These are phyloP conservation scores for Fregetta grallaria DNA, from an alignment of 2,113 vertebrate species.

Conservation along the genomic window DNA sequence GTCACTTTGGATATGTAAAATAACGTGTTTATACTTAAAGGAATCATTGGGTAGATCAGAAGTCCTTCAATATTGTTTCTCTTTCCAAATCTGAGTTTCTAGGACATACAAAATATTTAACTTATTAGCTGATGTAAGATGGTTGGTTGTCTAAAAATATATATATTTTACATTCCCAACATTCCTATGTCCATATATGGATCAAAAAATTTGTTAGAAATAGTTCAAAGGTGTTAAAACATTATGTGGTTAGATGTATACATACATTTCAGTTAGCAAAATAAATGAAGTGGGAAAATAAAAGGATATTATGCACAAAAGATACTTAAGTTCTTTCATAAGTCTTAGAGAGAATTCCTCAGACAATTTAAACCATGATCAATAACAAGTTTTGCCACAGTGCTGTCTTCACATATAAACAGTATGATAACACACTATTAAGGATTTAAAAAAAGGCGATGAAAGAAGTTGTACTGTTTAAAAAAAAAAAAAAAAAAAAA, in stretches of 20 bases:
- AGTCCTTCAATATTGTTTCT: background rate
- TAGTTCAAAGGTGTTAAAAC: conserved; percentile 35
- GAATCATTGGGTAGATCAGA: background rate
- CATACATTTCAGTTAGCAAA: conserved; percentile 30
- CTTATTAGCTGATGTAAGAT: background rate
- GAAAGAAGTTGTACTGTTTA: background rate
- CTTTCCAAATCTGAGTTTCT: conserved; percentile 14
- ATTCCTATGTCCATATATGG: background rate
- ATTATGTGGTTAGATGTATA: conserved; percentile 26
- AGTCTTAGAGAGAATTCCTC: conserved; percentile 56
- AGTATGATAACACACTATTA: background rate
- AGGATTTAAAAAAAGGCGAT: background rate
- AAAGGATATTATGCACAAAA: conserved; percentile 59
- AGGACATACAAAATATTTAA: background rate
- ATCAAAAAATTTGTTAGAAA: conserved; percentile 15
- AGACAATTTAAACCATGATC: conserved; percentile 67
- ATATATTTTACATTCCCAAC: background rate
- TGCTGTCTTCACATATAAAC: conserved; percentile 54
- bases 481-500: background rate
- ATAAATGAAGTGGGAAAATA: conserved; percentile 56
- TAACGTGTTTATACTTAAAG: conserved; percentile 17
- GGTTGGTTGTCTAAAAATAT: background rate
- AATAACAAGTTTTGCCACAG: conserved; percentile 64
- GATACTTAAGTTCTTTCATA: conserved; percentile 59
- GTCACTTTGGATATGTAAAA: background rate